Evolutionary conservation across 2,888 invertebrate species (phyloP).

Genomic region (Eupeodes latifasciatus): DNA sequence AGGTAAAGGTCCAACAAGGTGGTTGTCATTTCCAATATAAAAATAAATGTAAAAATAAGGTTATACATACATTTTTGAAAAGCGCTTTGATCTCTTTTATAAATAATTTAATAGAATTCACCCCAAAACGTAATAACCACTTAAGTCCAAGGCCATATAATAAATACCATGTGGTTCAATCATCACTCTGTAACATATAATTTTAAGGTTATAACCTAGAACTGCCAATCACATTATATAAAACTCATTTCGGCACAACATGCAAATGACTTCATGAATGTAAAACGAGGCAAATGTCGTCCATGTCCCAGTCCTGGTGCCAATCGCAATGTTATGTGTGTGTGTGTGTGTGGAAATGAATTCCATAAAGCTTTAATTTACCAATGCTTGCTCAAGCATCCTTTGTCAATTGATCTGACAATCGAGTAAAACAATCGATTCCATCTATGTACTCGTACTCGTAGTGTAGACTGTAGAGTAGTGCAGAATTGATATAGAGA

Average conservation of each 20-base stretch:
- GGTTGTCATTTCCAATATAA: too few species aligned
- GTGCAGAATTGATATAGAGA: not conserved
- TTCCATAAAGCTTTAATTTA: constrained; percentile 32
- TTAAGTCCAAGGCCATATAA: not conserved
- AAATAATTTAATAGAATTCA: not conserved
- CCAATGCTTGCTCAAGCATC: constrained; percentile 9
- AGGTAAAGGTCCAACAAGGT: too few species aligned
- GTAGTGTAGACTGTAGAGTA: not conserved
- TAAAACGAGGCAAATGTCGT: constrained; percentile 34
- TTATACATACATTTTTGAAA: not conserved
- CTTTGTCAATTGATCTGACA: constrained; percentile 42
- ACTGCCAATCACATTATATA: constrained; percentile 22
- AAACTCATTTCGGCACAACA: constrained; percentile 32
- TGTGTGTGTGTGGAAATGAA: constrained; percentile 13
- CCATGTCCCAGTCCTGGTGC: not conserved
- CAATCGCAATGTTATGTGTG: not conserved
- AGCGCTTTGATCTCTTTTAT: not conserved
- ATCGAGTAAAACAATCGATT: constrained; percentile 48
- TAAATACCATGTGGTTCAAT: constrained; percentile 3
- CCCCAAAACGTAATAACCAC: constrained; percentile 1
- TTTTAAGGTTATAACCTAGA: constrained; percentile 30
- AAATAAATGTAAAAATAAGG: too few species aligned
- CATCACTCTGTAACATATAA: constrained; percentile 1
- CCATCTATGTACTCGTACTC: constrained; percentile 10
- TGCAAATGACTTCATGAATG: constrained; percentile 43